Evolutionary conservation across 2,888 invertebrate species (phyloP), one percentile per base, ranked within the genome.

Genomic region (Coleophora deauratella): DNA sequence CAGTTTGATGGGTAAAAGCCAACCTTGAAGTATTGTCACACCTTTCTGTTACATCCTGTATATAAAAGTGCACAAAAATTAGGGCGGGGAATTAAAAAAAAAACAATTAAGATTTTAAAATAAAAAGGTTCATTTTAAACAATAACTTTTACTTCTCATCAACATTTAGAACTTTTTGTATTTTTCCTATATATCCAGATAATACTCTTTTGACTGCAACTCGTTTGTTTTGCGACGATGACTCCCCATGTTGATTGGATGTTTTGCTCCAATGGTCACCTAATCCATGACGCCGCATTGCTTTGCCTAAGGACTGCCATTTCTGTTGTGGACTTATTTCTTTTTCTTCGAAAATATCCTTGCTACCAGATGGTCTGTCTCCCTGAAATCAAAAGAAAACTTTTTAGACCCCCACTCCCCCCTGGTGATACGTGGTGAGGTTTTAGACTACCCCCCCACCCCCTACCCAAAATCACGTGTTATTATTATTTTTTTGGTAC

Each of bases 301-400:
- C 72, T 68, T 85, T 85, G 0, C 85, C 85, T 47, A 85, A 54
- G 28, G 84, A 84, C 54, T 85, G 85, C 84, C 85, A 85, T 56
- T 84, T 85, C 51, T 80, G 84, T 47, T 85, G 84, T 36, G 72
- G 69, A 45, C 56, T 67, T 40, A 81, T 56, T 56, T 75, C 72
- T 54, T 77, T 77, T 33, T 71, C 72, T 33, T 73, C 72, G 50
- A 77, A 79, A 44, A 69, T 65, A 50, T 76, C 73, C 49, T 73
- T 64, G 49, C 72, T 82, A 35, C 59, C 75, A 9, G 74, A 70
- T 37, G 79, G 74, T 38, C 55, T 53, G 51, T 84, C 84, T 39
- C 85, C 85, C 85, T 85, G 47, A 37, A 66, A 69, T 39, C 46
- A 40, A 49, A 39, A 34, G 33, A n/a, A 30, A 38, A 34, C 30